phyloP scores from a whole-genome alignment of 1,140 invertebrate genomes.

The Drosophila ercepeae region DNA sequence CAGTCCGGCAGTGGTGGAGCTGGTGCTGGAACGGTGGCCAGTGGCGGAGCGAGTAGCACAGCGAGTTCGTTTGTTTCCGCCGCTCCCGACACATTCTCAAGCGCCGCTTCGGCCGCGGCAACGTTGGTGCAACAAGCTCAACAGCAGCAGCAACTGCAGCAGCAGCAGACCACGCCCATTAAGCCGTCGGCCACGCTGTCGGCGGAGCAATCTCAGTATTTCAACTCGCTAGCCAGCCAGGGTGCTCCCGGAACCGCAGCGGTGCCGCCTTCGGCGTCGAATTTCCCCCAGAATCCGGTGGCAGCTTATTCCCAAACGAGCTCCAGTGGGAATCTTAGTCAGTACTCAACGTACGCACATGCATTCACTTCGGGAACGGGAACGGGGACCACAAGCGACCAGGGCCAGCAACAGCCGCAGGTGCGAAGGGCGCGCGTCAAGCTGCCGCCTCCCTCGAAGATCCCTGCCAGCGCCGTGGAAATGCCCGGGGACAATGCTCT shows the following conservation, averaged over 20 bases:
- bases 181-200: slow-evolving; percentile 79
- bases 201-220: slow-evolving; percentile 84
- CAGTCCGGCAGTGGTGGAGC: slow-evolving; percentile 45
- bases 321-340: slow-evolving; percentile 19
- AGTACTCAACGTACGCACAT: slow-evolving; percentile 75
- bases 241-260: slow-evolving; percentile 60
- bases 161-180: slow-evolving; percentile 67
- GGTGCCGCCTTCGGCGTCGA: slow-evolving; percentile 42
- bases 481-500: slow-evolving; percentile 94
- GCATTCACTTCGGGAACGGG: slow-evolving; percentile 77
- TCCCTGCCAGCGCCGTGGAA: slow-evolving; percentile 96
- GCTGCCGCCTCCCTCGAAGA: slow-evolving; percentile 96
- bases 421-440: slow-evolving; percentile 90
- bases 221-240: slow-evolving; percentile 80
- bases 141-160: slow-evolving; percentile 68
- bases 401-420: slow-evolving; percentile 85
- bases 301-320: slow-evolving; percentile 42
- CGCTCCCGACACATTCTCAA: slow-evolving; percentile 74
- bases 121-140: slow-evolving; percentile 76
- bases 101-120: slow-evolving; percentile 74
- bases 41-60: slow-evolving; percentile 21
- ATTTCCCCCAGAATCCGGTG: slow-evolving; percentile 31
- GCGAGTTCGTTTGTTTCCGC: slow-evolving; percentile 53
- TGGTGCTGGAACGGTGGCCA: slow-evolving; percentile 6
- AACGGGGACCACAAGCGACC: slow-evolving; percentile 50